Percentiles rank a stretch among this genome's conserved stretches.
Evolutionary conservation across 1,140 invertebrate species (phyloP).

Genomic region (Pseudachorutes palmiensis): DNA sequence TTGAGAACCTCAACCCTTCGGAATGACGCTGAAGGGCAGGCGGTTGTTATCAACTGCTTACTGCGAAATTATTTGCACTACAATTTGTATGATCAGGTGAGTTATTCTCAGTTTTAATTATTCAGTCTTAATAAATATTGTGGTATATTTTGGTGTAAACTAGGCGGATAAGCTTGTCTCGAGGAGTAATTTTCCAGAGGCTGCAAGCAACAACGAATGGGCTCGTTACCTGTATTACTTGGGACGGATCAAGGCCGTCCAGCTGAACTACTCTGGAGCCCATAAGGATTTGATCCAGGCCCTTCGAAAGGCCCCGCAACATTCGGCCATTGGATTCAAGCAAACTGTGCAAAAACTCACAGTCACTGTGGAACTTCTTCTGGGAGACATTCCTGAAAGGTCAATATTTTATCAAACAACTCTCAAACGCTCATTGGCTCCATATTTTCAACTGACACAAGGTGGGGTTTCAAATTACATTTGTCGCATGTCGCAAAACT

Average conservation of each 20-base stretch:
- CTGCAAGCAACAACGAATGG: constrained; percentile 97
- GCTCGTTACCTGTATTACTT: constrained; percentile 94
- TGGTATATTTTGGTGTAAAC: neutral
- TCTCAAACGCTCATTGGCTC: constrained; percentile 74
- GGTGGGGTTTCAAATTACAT: constrained; percentile 45
- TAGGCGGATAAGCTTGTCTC: constrained; percentile 87
- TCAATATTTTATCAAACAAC: constrained; percentile 80
- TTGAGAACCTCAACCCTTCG: constrained; percentile 87
- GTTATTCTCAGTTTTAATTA: constrained; percentile 26
- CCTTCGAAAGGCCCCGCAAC: constrained; percentile 91
- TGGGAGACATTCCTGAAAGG: constrained; percentile 94
- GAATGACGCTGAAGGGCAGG: constrained; percentile 95
- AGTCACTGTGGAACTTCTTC: constrained; percentile 87
- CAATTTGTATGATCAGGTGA: constrained; percentile 82
- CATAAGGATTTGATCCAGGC: constrained; percentile 91
- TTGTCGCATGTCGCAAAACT: no score
- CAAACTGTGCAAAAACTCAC: constrained; percentile 95
- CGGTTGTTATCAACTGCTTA: constrained; percentile 90
- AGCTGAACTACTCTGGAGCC: constrained; percentile 92
- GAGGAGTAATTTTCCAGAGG: constrained; percentile 92
- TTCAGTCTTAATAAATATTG: no score
- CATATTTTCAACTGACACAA: constrained; percentile 96
- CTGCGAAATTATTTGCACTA: constrained; percentile 92
- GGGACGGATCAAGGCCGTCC: constrained; percentile 92
- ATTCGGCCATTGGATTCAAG: constrained; percentile 94